A percentile compares a stretch with the other conserved stretches of the same genome.
These are phyloP conservation scores for Syrrhaptes paradoxus DNA, from an alignment of 2,113 vertebrate genomes.

Conservation along the genomic window DNA sequence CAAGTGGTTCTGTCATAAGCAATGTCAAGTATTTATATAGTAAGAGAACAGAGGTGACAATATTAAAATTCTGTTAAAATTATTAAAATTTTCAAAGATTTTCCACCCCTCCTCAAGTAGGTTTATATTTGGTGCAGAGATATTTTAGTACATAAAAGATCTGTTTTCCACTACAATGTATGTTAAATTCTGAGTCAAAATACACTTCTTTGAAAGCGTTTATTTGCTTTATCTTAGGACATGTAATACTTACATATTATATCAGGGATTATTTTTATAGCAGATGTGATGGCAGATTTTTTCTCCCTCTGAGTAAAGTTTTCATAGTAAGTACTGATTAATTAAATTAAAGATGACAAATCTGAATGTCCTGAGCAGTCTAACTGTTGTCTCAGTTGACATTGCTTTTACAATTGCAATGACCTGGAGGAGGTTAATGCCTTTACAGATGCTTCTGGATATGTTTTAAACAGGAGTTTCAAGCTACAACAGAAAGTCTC, in stretches of 20 bases:
- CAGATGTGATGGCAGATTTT: not conserved
- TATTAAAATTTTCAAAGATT: not conserved
- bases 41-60: conserved; percentile 17
- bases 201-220: not conserved
- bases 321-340: not conserved
- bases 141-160: not conserved
- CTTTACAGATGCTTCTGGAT: not conserved
- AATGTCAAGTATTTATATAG: conserved; percentile 23
- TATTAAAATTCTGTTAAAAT: not conserved
- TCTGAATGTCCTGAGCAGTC: not conserved
- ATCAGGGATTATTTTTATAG: not conserved
- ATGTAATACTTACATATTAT: not conserved
- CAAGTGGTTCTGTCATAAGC: not conserved
- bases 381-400: not conserved
- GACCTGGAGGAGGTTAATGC: not conserved
- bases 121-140: not conserved
- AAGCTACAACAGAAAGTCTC: not conserved
- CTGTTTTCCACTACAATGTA: not conserved
- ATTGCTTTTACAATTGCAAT: not conserved
- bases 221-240: not conserved
- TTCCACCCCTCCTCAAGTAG: not conserved
- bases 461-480: not conserved
- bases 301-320: not conserved
- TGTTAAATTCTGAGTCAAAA: not conserved
- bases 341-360: not conserved